Evolutionary conservation across 1,140 invertebrate species (phyloP).

Genomic region (Frieseomelitta varia): DNA sequence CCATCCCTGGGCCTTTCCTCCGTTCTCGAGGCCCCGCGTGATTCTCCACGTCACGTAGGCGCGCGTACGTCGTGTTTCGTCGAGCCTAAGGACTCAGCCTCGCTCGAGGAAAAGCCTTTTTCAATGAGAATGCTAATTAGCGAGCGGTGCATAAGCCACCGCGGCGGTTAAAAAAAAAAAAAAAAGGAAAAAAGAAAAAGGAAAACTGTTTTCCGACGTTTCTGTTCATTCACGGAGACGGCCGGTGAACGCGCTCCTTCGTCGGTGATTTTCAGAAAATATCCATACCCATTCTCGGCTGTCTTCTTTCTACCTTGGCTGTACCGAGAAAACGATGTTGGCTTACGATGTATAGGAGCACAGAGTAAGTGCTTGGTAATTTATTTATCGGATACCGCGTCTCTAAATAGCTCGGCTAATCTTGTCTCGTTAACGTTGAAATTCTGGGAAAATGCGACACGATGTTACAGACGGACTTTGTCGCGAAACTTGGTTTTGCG

Average conservation of each 20-base stretch:
- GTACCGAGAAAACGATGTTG: not conserved
- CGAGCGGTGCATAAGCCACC: not conserved
- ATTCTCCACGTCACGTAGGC: not conserved
- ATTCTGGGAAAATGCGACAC: not conserved
- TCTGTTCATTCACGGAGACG: not conserved
- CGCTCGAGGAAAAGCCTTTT: conserved; percentile 30
- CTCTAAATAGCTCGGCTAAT: conserved; percentile 19
- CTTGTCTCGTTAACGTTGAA: conserved; percentile 15
- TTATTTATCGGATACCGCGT: conserved; percentile 10
- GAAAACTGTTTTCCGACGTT: conserved; percentile 4
- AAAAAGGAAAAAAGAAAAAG: not conserved
- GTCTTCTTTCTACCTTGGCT: too few relatives aligned
- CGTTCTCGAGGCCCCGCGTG: conserved; percentile 20
- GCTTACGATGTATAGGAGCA: not conserved
- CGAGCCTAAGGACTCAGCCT: conserved; percentile 10
- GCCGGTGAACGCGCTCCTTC: not conserved
- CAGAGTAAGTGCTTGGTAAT: not conserved
- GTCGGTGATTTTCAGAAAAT: not conserved
- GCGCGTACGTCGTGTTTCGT: not conserved
- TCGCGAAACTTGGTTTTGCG: too few relatives aligned
- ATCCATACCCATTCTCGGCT: too few relatives aligned
- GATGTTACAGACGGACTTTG: not conserved
- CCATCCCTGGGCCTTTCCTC: conserved; percentile 2
- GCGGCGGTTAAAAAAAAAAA: not conserved
- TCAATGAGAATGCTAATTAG: conserved; percentile 53